Evolutionary conservation across 1,140 invertebrate species (phyloP), one percentile per base, ranked within the genome.

Genomic region (Listronotus oregonensis): DNA sequence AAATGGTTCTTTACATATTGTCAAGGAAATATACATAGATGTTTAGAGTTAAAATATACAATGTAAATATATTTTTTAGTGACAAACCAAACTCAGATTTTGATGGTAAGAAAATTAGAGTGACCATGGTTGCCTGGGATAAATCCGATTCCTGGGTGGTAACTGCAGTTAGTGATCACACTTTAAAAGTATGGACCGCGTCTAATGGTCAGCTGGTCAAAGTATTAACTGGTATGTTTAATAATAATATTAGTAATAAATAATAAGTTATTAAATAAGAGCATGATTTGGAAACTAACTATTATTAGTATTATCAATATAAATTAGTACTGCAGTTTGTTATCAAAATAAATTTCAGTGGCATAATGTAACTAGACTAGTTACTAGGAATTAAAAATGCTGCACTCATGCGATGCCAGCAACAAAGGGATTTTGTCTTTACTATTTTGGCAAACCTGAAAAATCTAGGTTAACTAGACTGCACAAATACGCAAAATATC

Each of bases 71-170:
- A 58, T 31, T 40, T 72, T 73, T 51, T 64, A 87, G 85, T 32
- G 83, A 84, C 64, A 80, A 80, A 12, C 80, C 83, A 56, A 72
- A 79, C n/a, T 77, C 82, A 14, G 71, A 71, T 54, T 87, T 89
- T 49, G 88, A 90, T 63, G 85, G 85, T 66, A 84, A 85, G 71
- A 91, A 91, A 72, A 77, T 89, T 12, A 89, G 91, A 80, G 95
- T 99, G 0, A 96, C 94, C 0, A 99, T 99, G 95, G 95, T 99
- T 4, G 89, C 88, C 34, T 99, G 97, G 97, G 93, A 92, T 80
- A 82, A 84, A 44, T 93, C 94, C 57, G 96, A 99, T 78, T 82
- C 85, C 14, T 90, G 86, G 78, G 91, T 97, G 14, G 86, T 98
- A 6, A 98, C 96, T 0, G 94, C 96, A 1, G 91, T 94, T 0